These are phyloP conservation scores for Tetragnatha versicolor DNA, from an alignment of 1,140 invertebrate genomes.

Conservation along the genomic window DNA sequence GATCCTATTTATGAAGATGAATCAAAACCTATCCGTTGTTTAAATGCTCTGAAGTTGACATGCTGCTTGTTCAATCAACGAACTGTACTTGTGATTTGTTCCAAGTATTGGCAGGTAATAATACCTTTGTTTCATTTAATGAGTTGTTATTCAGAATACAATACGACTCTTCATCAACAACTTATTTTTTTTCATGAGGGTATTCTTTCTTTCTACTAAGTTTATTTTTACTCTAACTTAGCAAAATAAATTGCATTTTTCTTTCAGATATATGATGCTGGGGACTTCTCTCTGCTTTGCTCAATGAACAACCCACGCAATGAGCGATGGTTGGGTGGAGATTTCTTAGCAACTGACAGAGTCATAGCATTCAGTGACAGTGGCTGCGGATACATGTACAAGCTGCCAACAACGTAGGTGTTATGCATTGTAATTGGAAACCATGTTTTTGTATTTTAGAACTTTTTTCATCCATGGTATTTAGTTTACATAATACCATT, in stretches of 20 bases:
- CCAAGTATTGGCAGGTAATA: slow-evolving; percentile 94
- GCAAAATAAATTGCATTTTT: too few species aligned
- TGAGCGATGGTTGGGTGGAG: slow-evolving; percentile 93
- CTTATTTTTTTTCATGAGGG: background rate
- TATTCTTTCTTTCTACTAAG: background rate
- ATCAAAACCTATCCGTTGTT: slow-evolving; percentile 93
- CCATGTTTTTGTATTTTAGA: background rate
- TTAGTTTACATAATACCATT: background rate
- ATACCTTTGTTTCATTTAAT: background rate
- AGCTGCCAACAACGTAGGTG: slow-evolving; percentile 91
- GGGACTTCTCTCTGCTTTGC: slow-evolving; percentile 93
- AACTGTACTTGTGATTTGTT: slow-evolving; percentile 94
- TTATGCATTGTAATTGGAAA: too few species aligned
- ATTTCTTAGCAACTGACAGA: slow-evolving; percentile 88
- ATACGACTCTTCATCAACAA: background rate
- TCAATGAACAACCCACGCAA: slow-evolving; percentile 80
- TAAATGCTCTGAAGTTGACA: slow-evolving; percentile 90
- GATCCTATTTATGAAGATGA: slow-evolving; percentile 96
- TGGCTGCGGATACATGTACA: slow-evolving; percentile 93
- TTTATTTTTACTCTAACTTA: too few species aligned
- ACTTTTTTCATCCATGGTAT: background rate
- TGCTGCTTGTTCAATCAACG: slow-evolving; percentile 96
- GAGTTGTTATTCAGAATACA: background rate
- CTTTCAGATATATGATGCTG: slow-evolving; percentile 81
- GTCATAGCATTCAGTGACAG: slow-evolving; percentile 93